A percentile compares a stretch with the other conserved stretches of the same genome.
Conservation (phyloP, 2,888 invertebrate species). For the Danaus chrysippus region DNA sequence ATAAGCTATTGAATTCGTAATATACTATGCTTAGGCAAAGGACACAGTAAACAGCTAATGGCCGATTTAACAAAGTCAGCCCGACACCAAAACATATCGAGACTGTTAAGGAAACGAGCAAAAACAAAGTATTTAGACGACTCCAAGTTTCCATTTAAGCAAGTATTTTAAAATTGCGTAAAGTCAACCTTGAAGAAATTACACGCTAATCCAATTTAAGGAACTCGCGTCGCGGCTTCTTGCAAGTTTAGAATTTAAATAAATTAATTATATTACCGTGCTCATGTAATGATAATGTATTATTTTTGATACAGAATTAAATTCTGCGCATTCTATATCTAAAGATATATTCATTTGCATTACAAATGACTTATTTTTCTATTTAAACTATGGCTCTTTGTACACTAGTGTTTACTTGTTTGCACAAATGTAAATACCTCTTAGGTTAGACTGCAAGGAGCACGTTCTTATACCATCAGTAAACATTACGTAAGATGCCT, state of each 20-base stretch:
- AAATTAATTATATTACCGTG: neutral
- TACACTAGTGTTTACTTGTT: conserved; percentile 10
- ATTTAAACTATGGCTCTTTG: conserved; percentile 6
- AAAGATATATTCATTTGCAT: conserved; percentile 8
- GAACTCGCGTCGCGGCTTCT: conserved; percentile 51
- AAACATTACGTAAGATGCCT: conserved; percentile 13
- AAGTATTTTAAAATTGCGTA: no score
- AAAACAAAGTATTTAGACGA: no score
- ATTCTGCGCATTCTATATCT: conserved; percentile 9
- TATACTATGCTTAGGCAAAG: no score
- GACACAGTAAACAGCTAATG: no score
- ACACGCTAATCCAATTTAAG: conserved; percentile 67
- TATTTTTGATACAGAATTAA: neutral
- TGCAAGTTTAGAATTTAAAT: conserved; percentile 46
- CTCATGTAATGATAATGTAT: neutral
- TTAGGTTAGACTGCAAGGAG: conserved; percentile 12
- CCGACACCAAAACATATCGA: no score
- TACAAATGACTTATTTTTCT: conserved; percentile 14
- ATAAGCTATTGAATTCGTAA: no score
- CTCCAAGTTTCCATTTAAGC: no score
- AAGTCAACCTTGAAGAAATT: conserved; percentile 57
- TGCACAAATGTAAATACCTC: conserved; percentile 16
- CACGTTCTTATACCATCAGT: conserved; percentile 15
- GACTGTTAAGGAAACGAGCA: no score
- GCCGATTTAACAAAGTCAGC: no score